Percentiles rank a stretch among this genome's conserved stretches.
Evolutionary conservation across 1,140 invertebrate species (phyloP).

Genomic region (Caerostris extrusa): DNA sequence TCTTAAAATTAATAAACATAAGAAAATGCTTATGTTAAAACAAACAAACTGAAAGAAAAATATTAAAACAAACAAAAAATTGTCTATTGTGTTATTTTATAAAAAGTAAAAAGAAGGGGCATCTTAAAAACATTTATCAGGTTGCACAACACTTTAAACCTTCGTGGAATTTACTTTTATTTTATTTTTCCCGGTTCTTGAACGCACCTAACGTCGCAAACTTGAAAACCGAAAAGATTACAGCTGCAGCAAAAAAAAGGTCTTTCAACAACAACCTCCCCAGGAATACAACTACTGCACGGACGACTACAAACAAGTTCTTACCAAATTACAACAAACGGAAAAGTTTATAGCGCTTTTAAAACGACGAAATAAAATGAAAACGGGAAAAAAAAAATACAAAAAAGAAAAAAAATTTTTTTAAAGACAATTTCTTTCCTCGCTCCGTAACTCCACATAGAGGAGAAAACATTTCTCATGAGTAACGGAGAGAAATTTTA

Average conservation of each 20-base stretch:
- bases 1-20: too few species aligned
- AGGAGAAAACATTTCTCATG: constrained; percentile 20
- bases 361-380: constrained; percentile 1
- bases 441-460: not conserved
- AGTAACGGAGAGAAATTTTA: constrained; percentile 19
- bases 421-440: not conserved
- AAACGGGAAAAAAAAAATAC: not conserved
- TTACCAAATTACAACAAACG: not conserved
- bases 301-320: constrained; percentile 4
- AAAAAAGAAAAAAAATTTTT: not conserved
- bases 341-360: not conserved
- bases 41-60: too few species aligned
- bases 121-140: not conserved
- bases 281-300: not conserved
- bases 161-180: not conserved
- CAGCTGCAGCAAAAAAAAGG: not conserved
- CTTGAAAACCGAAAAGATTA: constrained; percentile 2
- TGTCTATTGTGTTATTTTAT: too few species aligned
- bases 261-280: not conserved
- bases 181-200: not conserved
- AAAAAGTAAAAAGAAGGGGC: too few species aligned
- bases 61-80: too few species aligned
- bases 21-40: too few species aligned
- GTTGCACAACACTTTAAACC: not conserved
- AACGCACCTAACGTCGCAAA: not conserved